Evolutionary conservation across 1,140 invertebrate species (phyloP), one percentile per base, ranked within the genome.

Genomic region (Conopomorpha cramerella): DNA sequence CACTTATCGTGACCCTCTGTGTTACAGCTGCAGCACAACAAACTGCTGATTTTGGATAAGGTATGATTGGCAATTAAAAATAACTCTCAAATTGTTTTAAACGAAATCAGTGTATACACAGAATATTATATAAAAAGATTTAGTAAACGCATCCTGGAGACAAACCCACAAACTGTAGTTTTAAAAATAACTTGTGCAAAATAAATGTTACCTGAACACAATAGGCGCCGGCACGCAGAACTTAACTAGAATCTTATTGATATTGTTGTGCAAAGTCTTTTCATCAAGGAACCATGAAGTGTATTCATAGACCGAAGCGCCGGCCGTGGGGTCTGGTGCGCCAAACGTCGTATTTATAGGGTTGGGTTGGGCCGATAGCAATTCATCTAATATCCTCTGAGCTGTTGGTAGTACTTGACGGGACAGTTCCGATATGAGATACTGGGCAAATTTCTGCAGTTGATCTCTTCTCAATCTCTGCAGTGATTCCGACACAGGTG

Each of bases 381-480:
- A 76, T 66, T 99, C 95, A 80, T 99, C 97, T 23, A 99, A 76
- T 15, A 99, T 82, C 31, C 92, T 82, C 73, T 99, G 98, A 46
- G 97, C 97, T 19, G 96, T 98, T 8, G 96, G 97, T 43, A 99
- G 68, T 48, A 99, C 97, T 83, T 98, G 91, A 66, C 98, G 92
- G 7, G 96, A 96, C 50, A 99, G 76, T 74, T 98, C 96, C 66
- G 94, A 96, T 55, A 99, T 99, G n/a, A 99, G 85, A 78, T 99
- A 99, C 78, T 99, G 98, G 53, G 96, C 96, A 80, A 99, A 98
- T 77, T 99, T 99, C 70, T 98, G 96, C 33, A 99, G 78, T 63
- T 96, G 94, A 71, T 97, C 93, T 41, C 95, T 84, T 62, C 93
- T 87, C 15, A 99, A 78, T 45, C 95, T 84, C 32, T 94, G 95